These are phyloP conservation scores for Zaprionus africanus DNA, from an alignment of 1,140 invertebrate genomes.

Conservation along the genomic window DNA sequence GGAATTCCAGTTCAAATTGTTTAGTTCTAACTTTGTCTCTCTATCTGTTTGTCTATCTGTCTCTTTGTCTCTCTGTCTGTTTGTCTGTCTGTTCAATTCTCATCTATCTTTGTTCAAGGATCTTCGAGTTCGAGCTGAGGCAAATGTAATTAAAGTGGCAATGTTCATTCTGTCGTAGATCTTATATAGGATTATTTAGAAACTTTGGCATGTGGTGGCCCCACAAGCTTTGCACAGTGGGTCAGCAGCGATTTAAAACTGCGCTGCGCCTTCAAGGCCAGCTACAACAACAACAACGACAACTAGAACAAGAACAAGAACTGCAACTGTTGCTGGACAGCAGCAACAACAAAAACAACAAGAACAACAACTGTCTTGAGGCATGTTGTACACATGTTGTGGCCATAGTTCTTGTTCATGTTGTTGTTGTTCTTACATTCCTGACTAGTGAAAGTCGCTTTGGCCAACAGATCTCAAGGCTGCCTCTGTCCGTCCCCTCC, in stretches of 20 bases:
- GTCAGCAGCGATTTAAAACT: slow-evolving; percentile 28
- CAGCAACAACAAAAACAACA: slow-evolving; percentile 8
- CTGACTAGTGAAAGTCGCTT: slow-evolving; percentile 66
- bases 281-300: slow-evolving; percentile 12
- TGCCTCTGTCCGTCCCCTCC: slow-evolving; percentile 15
- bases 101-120: background rate
- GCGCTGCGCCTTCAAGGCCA: slow-evolving; percentile 38
- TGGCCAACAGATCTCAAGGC: slow-evolving; percentile 54
- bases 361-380: background rate
- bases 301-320: slow-evolving; percentile 44
- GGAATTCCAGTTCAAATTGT: too few species aligned
- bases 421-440: slow-evolving; percentile 46
- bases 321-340: slow-evolving; percentile 28
- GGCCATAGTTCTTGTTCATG: slow-evolving; percentile 29
- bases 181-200: slow-evolving; percentile 14
- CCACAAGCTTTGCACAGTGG: slow-evolving; percentile 25
- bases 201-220: slow-evolving; percentile 10
- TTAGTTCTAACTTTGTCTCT: too few species aligned
- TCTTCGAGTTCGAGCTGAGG: background rate
- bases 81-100: background rate
- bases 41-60: background rate
- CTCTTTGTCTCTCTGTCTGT: too few species aligned
- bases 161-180: background rate
- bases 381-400: slow-evolving; percentile 26
- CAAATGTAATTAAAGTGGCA: background rate